These are phyloP conservation scores for Trichoplusia ni DNA, from an alignment of 1,140 invertebrate species.

Conservation along the genomic window DNA sequence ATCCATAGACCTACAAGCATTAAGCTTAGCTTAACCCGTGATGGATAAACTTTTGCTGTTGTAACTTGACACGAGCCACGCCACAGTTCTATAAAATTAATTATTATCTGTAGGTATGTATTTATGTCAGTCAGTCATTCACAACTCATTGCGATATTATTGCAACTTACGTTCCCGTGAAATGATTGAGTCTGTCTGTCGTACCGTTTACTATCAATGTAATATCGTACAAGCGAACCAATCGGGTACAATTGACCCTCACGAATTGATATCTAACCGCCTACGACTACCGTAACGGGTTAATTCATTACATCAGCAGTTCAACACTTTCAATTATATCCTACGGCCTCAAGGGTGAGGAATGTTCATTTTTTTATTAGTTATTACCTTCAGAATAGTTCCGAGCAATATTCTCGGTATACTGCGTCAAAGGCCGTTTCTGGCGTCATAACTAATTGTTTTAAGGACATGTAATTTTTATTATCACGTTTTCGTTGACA, in stretches of 20 bases:
- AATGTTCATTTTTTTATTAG: constrained; percentile 13
- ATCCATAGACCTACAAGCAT: too few species aligned
- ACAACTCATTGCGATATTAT: constrained; percentile 10
- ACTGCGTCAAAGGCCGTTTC: too few species aligned
- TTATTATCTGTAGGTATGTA: too few species aligned
- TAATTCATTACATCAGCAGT: constrained; percentile 71
- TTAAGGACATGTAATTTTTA: too few species aligned
- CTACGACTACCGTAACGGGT: constrained; percentile 58
- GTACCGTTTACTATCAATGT: constrained; percentile 32
- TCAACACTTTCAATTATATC: constrained; percentile 67
- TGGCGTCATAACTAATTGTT: too few species aligned
- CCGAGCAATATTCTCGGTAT: too few species aligned
- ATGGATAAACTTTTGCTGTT: too few species aligned
- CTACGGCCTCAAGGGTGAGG: constrained; percentile 16
- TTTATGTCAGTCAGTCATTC: neutral
- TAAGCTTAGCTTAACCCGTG: too few species aligned
- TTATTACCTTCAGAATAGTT: neutral
- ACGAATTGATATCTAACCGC: constrained; percentile 36
- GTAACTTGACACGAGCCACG: too few species aligned
- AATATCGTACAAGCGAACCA: constrained; percentile 6
- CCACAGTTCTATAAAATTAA: too few species aligned
- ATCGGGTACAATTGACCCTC: constrained; percentile 48
- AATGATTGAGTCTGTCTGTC: constrained; percentile 20
- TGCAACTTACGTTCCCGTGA: neutral
- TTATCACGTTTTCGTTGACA: too few species aligned